These are phyloP conservation scores for Danaus melanippus DNA, from an alignment of 1,140 invertebrate genomes.

Conservation along the genomic window DNA sequence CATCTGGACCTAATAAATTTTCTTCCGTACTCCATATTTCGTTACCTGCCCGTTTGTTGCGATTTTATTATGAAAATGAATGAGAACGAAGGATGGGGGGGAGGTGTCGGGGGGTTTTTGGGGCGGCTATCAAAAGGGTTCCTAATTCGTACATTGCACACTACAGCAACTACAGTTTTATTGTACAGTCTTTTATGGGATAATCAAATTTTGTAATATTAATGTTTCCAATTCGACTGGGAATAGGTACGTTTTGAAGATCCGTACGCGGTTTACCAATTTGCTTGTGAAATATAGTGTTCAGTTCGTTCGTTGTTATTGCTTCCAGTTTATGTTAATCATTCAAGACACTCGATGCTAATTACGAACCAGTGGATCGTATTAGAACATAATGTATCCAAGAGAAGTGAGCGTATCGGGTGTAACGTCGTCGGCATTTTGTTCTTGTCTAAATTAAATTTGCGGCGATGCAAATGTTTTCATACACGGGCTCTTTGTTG, in stretches of 20 bases:
- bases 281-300: no score
- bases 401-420: no score
- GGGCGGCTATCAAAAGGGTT: slow-evolving; percentile 59
- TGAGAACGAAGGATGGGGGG: slow-evolving; percentile 30
- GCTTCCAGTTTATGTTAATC: no score
- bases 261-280: slow-evolving; percentile 15
- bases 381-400: no score
- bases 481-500: slow-evolving; percentile 38
- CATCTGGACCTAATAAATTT: slow-evolving; percentile 59
- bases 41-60: slow-evolving; percentile 69
- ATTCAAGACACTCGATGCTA: no score
- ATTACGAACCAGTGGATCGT: no score
- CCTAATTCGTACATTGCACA: slow-evolving; percentile 67
- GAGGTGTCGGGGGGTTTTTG: slow-evolving; percentile 9
- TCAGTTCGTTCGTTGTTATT: no score
- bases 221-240: slow-evolving; percentile 56
- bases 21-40: slow-evolving; percentile 62
- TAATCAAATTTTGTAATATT: slow-evolving; percentile 72
- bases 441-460: slow-evolving; percentile 22
- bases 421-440: no score
- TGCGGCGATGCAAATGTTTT: slow-evolving; percentile 32
- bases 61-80: slow-evolving; percentile 72
- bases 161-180: slow-evolving; percentile 68
- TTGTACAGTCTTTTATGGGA: slow-evolving; percentile 67
- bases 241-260: slow-evolving; percentile 51